Evolutionary conservation across 2,888 invertebrate species (phyloP), one percentile per base, ranked within the genome.

Genomic region (Junonia oenone): DNA sequence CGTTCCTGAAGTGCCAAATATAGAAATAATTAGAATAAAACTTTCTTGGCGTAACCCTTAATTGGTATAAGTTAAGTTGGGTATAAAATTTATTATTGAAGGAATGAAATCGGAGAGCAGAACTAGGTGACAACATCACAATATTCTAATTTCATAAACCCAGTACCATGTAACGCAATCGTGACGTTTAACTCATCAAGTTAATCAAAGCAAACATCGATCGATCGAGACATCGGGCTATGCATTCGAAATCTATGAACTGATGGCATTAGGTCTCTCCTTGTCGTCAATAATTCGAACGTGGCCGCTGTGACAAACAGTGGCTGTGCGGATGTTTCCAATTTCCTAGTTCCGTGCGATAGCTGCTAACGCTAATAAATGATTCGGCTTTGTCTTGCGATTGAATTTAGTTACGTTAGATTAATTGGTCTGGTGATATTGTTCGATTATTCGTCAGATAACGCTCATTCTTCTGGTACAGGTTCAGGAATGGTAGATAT

Each of bases 301-400:
- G 56, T 56, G 56, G 56, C 45, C 56, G 58, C 63, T 65, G 71
- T 76, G 77, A 76, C 80, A 80, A 80, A 77, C 75, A 73, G 69
- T 67, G 66, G 65, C 68, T 63, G 64, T 64, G 68, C 76, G 81
- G 83, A 83, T 80, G 81, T 80, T 78, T 77, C 74, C 81, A 78
- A 82, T 83, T 78, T 81, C 81, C 83, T 68, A 64, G 69, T 68
- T 71, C 66, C 52, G 55, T 58, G 57, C 57, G 52, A 45, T 55
- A 45, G 66, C 55, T 49, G 56, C 45, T 52, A 38, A 53, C 50
- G 40, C 37, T 53, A 53, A 59, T 56, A 59, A 53, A 59, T 52
- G 38, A 40, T 43, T 43, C 22, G 14, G 26, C 22, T 43, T 14
- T 22, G 38, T 17, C 38, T 43, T 22, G 14, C 6, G 13, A 26